A percentile compares a stretch with the other conserved stretches of the same genome.
phyloP scores from a whole-genome alignment of 2,113 vertebrate genomes.

The rabbit (Oryctolagus cuniculus) region DNA sequence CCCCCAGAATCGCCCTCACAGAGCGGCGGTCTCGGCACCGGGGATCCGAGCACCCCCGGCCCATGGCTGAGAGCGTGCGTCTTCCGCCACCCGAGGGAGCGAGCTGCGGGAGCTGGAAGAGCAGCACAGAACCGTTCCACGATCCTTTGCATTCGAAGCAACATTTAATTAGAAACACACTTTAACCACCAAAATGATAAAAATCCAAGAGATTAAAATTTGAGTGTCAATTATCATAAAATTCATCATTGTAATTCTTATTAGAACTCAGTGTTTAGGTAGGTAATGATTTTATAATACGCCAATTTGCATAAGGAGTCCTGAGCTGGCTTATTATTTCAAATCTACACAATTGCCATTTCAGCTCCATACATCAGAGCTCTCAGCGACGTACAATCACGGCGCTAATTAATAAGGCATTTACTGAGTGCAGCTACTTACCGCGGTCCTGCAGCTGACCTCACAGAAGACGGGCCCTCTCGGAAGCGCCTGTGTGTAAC shows the following conservation, averaged over 20 bases:
- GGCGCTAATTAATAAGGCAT: constrained; percentile 99
- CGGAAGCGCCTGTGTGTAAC: constrained; percentile 99
- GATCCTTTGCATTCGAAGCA: constrained; percentile 94
- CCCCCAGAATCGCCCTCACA: constrained; percentile 83
- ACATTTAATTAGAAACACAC: constrained; percentile 98
- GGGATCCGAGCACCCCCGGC: constrained; percentile 85
- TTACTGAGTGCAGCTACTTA: constrained; percentile 99
- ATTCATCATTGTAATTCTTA: constrained; percentile 99
- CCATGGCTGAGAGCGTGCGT: constrained; percentile 82
- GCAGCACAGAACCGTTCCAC: constrained; percentile 88
- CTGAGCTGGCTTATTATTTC: constrained; percentile 99
- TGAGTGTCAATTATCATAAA: constrained; percentile 99
- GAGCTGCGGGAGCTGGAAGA: constrained; percentile 87
- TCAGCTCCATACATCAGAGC: constrained; percentile 99
- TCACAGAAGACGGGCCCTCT: constrained; percentile 95
- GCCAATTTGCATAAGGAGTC: constrained; percentile 99
- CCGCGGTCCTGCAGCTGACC: constrained; percentile 98
- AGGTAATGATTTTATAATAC: constrained; percentile 99
- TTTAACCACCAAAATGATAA: constrained; percentile 95
- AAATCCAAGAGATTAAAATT: constrained; percentile 96
- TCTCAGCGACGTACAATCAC: constrained; percentile 99
- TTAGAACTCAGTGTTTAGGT: constrained; percentile 99
- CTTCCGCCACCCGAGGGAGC: constrained; percentile 88
- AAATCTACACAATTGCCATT: constrained; percentile 98
- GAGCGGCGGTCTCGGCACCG: constrained; percentile 83